A percentile compares a stretch with the other conserved stretches of the same genome.
These are phyloP conservation scores for Myrmecobius fasciatus DNA, from an alignment of 2,113 vertebrate species.

Conservation along the genomic window DNA sequence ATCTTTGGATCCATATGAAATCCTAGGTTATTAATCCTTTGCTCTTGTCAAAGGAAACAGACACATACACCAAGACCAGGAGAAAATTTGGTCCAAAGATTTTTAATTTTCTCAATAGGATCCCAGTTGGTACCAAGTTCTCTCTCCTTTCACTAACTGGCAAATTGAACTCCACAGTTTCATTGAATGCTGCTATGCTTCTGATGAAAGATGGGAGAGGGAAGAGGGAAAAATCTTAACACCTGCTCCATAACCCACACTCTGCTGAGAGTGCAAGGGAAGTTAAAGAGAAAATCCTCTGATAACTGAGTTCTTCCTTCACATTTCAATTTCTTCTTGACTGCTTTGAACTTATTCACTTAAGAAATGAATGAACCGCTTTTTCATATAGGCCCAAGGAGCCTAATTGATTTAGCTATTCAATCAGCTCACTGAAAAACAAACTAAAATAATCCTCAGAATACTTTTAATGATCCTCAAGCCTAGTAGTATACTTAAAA, in stretches of 20 bases:
- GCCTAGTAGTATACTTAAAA: background rate
- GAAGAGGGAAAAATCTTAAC: background rate
- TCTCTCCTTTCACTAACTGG: background rate
- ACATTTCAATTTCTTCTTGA: background rate
- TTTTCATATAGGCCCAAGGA: background rate
- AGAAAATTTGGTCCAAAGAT: background rate
- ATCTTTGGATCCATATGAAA: no score
- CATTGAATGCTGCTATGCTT: background rate
- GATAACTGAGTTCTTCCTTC: background rate
- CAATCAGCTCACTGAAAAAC: background rate
- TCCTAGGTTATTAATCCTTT: no score
- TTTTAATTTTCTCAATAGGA: background rate
- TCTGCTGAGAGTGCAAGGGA: background rate
- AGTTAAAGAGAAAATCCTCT: no score
- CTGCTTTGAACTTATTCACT: no score
- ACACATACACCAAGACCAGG: background rate
- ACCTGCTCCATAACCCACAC: background rate
- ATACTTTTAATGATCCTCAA: background rate
- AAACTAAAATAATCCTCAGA: background rate
- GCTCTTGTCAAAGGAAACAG: background rate
- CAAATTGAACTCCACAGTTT: background rate
- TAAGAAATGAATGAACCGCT: background rate
- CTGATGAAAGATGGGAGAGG: background rate
- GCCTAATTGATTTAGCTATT: no score
- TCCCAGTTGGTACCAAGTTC: background rate